Percentiles rank a stretch among this genome's conserved stretches.
Evolutionary conservation across 2,888 invertebrate species (phyloP).

Genomic region (Stramonita haemastoma): DNA sequence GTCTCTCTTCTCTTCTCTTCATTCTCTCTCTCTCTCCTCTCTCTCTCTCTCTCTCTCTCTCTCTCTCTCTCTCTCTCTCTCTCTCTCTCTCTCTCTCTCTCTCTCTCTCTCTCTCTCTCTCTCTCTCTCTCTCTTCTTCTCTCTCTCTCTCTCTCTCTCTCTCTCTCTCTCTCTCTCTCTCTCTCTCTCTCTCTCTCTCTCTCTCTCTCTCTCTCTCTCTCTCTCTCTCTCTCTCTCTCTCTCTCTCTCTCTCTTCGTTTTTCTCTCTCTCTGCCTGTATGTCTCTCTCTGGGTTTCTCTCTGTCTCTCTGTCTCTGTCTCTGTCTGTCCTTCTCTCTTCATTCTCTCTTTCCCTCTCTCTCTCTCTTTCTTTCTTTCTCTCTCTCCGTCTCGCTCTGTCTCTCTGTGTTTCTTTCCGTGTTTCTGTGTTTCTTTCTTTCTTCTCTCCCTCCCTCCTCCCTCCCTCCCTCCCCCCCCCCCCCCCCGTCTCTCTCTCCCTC

Average conservation of each 20-base stretch:
- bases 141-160: background rate
- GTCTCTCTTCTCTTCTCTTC: background rate
- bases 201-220: too few species aligned
- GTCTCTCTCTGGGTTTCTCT: too few species aligned
- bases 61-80: background rate
- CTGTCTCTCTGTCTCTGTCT: too few species aligned
- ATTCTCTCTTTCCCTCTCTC: too few species aligned
- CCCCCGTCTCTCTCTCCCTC: background rate
- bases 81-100: slow-evolving; percentile 1
- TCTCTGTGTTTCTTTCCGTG: too few species aligned
- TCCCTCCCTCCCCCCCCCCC: background rate
- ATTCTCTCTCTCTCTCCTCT: background rate
- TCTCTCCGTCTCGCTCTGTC: too few species aligned
- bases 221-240: too few species aligned
- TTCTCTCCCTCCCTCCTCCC: background rate
- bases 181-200: too few species aligned
- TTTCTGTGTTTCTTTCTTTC: background rate
- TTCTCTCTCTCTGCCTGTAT: too few species aligned
- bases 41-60: background rate
- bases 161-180: background rate
- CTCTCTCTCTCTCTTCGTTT: too few species aligned
- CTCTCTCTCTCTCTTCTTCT: background rate
- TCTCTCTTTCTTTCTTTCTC: too few species aligned
- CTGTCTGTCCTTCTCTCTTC: too few species aligned
- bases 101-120: slow-evolving; percentile 25